Evolutionary conservation across 1,140 invertebrate genomes (phyloP), one percentile per base, ranked within the genome.

Genomic region (Drosophila pallidifrons): DNA sequence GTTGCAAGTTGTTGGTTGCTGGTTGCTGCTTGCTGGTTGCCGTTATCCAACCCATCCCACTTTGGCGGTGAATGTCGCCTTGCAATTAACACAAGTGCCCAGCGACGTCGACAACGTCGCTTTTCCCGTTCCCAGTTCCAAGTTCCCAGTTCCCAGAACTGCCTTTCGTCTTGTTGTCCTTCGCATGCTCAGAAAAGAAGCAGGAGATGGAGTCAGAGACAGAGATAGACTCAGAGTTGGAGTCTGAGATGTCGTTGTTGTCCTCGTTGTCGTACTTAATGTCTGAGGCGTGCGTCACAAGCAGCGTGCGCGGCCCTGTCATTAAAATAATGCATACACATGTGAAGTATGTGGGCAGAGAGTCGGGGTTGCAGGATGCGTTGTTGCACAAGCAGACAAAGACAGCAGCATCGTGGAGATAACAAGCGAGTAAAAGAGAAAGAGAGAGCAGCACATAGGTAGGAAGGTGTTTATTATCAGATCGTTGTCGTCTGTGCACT

Each of bases 381-480:
- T 61, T 55, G 57, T 61, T 41, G 45, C 43, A 61, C 35, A 59
- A 5, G 16, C 35, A 57, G 51, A 35, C 8, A 30, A 28, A 10
- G 51, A 28, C 8, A 3, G 25, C 13, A 7, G 2, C 20, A 25
- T 49, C 5, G 32, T 2, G 15, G 32, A 43, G 47, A 11, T 20
- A 16, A 51, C 2, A 5, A 20, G 6, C 28, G 7, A 54, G 15
- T 15, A 15, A 15, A 15, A 15, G 15, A 15, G 5, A 51, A 11
- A 25, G 30, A 13, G 30, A 28, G 15, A 52, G 28, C 4, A 5
- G 46, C 10, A 30, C 16, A 28, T 55, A 30, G 57, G 63, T 25
- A 45, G 82, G 77, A 81, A 91, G 89, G 89, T 91, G 89, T 91
- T 91, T 91, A 91, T 91, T 91, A 91, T 91, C 89, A 91, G 89